Evolutionary conservation across 2,888 invertebrate species (phyloP).

Genomic region (Erpobdella octoculata): DNA sequence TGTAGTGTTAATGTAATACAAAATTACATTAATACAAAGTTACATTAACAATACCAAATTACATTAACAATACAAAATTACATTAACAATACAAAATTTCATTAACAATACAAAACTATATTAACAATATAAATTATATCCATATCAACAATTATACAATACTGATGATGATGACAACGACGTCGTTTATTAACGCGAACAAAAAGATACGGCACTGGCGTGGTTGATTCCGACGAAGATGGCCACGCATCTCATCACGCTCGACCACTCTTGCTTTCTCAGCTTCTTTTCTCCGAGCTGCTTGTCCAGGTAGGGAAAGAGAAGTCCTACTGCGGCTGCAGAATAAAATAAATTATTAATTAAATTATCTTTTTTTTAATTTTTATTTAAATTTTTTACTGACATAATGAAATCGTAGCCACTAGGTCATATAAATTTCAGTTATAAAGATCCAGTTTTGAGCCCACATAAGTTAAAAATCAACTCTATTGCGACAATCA

Average conservation of each 20-base stretch:
- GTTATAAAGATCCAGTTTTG: too few relatives aligned
- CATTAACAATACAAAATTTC: neutral
- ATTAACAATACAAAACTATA: neutral
- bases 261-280: constrained; percentile 51
- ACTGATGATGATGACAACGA: too few relatives aligned
- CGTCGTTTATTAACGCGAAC: neutral
- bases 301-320: constrained; percentile 52
- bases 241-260: constrained; percentile 54
- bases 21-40: too few relatives aligned
- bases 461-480: too few relatives aligned
- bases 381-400: neutral
- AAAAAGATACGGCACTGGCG: constrained; percentile 53
- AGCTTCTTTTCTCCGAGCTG: constrained; percentile 40
- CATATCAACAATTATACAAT: neutral
- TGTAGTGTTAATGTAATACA: too few relatives aligned
- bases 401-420: neutral
- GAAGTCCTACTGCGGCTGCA: constrained; percentile 51
- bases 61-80: neutral
- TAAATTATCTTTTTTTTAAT: neutral
- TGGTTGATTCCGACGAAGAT: constrained; percentile 55
- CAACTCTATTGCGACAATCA: too few relatives aligned
- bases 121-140: neutral
- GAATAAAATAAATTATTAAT: constrained; percentile 26
- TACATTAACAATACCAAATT: too few relatives aligned
- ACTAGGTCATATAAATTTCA: too few relatives aligned